Base-by-base conservation (phyloP, 2,888 invertebrate species). In the Gymnosoma rotundatum region DNA sequence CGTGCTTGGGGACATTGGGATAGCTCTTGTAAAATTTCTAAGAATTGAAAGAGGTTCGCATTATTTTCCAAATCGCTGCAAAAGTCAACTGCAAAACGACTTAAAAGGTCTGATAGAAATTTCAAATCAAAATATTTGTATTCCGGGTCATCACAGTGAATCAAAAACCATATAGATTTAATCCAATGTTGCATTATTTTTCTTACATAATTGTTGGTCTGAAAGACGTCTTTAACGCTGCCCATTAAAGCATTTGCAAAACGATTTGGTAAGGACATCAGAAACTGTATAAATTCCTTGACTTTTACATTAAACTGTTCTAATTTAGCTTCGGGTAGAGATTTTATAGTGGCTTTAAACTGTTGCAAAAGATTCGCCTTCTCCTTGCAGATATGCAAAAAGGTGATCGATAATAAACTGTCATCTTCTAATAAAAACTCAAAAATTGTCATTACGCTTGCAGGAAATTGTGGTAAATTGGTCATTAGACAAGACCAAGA, bases 261-360 rank as follows among this genome's bases (percentile, higher is more conserved):
- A 86, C 95, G 93, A 87, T 93, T 94, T 0, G 97, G 96, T 69
- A 97, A 88, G 2, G 95, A 95, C 9, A 94, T 92, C 70, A 96
- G 88, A 63, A 94, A 88, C 88, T 95, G 95, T 0, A 95, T 93
- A 25, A 93, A 94, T 48, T 92, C 93, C 81, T 93, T 93, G 93
- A 94, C 94, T 88, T 88, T 73, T 85, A 85, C 89, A 80, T 90
- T 89, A 6, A 89, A 86, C 64, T 89, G 87, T 38, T 90, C 88
- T 16, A 89, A 50, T 52, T 76, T 61, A 10, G 83, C 83, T 36
- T 88, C 88, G 21, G 88, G 88, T 42, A 89, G n/a, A 1, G 87
- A n/a, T n/a, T 88, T 84, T 3, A 89, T 83, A n/a, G 89, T 89
- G 16, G 83, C 73, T 10, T 87, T 86, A 64, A 86, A 89, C 36